Percentiles rank a stretch among this genome's conserved stretches.
Conservation (phyloP, 2,113 vertebrate genomes). For the Hirundichthys speculiger region DNA sequence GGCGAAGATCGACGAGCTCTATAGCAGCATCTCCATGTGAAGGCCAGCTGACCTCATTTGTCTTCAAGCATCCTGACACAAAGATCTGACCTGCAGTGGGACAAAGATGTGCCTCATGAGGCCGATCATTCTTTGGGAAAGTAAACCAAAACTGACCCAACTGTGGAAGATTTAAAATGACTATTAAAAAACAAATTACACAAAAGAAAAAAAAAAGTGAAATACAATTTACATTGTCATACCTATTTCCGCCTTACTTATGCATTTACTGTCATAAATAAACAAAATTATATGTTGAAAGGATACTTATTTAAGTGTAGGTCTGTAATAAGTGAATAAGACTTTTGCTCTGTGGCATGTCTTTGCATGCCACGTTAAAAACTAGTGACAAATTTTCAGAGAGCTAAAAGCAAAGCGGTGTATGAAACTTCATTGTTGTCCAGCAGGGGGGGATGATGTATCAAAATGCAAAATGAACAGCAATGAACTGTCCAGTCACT, state of each 20-base stretch:
- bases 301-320: not conserved
- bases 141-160: conserved; percentile 33
- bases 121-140: conserved; percentile 42
- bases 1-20: conserved; percentile 91
- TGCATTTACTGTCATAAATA: conserved; percentile 13
- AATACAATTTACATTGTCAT: conserved; percentile 16
- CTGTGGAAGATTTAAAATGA: conserved; percentile 40
- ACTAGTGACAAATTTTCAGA: not conserved
- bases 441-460: conserved; percentile 25
- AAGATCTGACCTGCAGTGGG: conserved; percentile 37
- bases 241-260: conserved; percentile 21
- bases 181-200: conserved; percentile 29
- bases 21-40: conserved; percentile 92
- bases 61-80: conserved; percentile 45
- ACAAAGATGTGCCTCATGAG: conserved; percentile 31
- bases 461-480: conserved; percentile 9
- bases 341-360: conserved; percentile 8
- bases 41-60: conserved; percentile 26
- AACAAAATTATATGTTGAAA: not conserved
- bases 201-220: conserved; percentile 10
- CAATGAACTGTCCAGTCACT: not conserved
- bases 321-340: not conserved
- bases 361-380: conserved; percentile 4
- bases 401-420: not conserved
- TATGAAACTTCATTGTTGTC: not conserved